phyloP scores from a whole-genome alignment of 2,113 vertebrate species.

The Ceuthmochares aereus region DNA sequence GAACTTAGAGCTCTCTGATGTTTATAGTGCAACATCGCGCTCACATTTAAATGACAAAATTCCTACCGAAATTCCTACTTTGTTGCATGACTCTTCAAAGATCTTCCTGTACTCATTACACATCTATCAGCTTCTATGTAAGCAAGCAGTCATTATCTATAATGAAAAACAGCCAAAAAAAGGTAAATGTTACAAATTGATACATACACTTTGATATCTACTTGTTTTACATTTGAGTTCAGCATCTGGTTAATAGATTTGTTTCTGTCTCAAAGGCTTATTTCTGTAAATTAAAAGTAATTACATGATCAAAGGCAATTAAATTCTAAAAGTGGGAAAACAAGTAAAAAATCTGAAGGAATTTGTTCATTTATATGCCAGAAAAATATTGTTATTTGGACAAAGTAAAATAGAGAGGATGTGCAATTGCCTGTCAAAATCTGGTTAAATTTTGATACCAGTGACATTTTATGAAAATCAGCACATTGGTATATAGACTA shows the following conservation, averaged over 20 bases:
- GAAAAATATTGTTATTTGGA: not conserved
- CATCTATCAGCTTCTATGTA: not conserved
- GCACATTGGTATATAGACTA: not conserved
- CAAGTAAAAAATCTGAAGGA: not conserved
- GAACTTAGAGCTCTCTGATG: not conserved
- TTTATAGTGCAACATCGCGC: not conserved
- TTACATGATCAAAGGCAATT: slow-evolving; percentile 16
- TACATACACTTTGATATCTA: not conserved
- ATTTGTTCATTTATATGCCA: not conserved
- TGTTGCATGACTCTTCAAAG: not conserved
- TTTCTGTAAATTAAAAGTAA: slow-evolving; percentile 16
- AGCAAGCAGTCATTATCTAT: not conserved
- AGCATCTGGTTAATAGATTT: not conserved
- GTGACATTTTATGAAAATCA: not conserved
- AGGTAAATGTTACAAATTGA: not conserved
- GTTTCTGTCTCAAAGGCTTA: slow-evolving; percentile 23
- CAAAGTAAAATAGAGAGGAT: not conserved
- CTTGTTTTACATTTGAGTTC: not conserved
- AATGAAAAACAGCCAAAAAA: not conserved
- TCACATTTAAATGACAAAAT: not conserved
- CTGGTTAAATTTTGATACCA: not conserved
- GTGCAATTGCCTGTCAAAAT: not conserved
- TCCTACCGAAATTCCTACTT: not conserved
- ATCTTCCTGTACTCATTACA: not conserved
- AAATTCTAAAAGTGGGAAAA: not conserved